These are phyloP conservation scores for Chymomyza costata DNA, from an alignment of 1,140 invertebrate genomes.

Conservation along the genomic window DNA sequence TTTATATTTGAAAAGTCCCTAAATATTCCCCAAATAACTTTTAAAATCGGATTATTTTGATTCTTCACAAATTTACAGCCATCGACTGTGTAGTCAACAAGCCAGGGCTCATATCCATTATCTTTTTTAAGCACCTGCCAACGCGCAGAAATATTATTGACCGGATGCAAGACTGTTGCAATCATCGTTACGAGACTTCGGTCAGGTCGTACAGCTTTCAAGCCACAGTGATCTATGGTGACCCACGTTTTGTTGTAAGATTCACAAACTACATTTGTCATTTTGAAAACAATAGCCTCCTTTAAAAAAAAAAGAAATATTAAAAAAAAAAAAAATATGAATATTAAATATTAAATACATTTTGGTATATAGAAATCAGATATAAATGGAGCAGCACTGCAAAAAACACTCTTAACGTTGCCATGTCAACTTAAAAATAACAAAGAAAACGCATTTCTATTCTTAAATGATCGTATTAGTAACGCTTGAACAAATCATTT, in stretches of 20 bases:
- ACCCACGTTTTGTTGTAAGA: conserved; percentile 46
- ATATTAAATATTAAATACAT: too few relatives aligned
- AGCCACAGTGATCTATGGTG: conserved; percentile 27
- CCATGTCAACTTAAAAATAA: too few relatives aligned
- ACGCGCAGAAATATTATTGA: conserved; percentile 24
- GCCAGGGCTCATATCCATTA: conserved; percentile 52
- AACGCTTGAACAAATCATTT: too few relatives aligned
- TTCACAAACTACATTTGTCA: conserved; percentile 46
- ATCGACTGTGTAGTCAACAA: conserved; percentile 29
- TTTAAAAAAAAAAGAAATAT: too few relatives aligned
- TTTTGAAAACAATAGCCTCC: conserved; percentile 30
- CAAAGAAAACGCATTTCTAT: too few relatives aligned
- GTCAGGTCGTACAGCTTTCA: conserved; percentile 30
- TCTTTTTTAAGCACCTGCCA: conserved; percentile 32
- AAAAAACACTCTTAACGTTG: too few relatives aligned
- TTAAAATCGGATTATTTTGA: conserved; percentile 30
- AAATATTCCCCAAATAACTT: conserved; percentile 33
- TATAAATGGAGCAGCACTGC: too few relatives aligned
- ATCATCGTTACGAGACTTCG: conserved; percentile 28
- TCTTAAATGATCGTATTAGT: too few relatives aligned
- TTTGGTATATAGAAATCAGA: too few relatives aligned
- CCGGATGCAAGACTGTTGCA: conserved; percentile 30
- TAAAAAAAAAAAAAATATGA: too few relatives aligned
- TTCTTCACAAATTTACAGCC: conserved; percentile 33
- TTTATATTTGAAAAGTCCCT: conserved; percentile 42